Conservation (phyloP, 2,113 vertebrate species). For the Pseudois nayaur region DNA sequence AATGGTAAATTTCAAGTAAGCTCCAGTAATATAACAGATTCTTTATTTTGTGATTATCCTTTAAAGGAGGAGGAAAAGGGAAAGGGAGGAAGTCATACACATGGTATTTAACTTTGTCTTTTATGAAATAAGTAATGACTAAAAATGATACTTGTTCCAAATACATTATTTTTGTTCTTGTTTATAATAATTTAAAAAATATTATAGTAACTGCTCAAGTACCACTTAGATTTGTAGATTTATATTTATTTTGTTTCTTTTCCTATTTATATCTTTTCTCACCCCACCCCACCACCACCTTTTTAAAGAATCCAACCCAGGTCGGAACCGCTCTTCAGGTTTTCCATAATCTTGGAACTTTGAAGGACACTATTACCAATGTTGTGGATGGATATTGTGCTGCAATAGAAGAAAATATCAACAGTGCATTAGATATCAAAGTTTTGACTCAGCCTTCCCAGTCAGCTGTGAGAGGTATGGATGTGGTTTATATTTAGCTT, state of each 20-base stretch:
- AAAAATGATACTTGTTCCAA: background rate
- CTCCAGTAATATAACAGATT: background rate
- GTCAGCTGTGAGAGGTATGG: slow-evolving; percentile 85
- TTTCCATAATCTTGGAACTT: slow-evolving; percentile 94
- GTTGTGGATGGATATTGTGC: slow-evolving; percentile 91
- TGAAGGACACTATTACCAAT: slow-evolving; percentile 88
- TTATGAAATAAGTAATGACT: slow-evolving; percentile 3
- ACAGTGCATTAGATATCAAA: slow-evolving; percentile 92
- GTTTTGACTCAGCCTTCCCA: slow-evolving; percentile 90
- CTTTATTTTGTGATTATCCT: background rate
- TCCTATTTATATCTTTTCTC: slow-evolving; percentile 10
- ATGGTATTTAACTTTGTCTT: slow-evolving; percentile 27
- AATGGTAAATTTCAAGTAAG: slow-evolving; percentile 11
- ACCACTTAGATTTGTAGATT: background rate
- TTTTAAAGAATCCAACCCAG: slow-evolving; percentile 91
- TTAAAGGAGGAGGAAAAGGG: background rate
- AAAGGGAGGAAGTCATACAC: background rate
- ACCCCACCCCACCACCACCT: background rate
- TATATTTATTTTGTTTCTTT: background rate
- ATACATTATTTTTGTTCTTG: background rate
- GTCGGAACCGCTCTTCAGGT: slow-evolving; percentile 97
- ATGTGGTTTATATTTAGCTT: slow-evolving; percentile 43
- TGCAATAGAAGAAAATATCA: slow-evolving; percentile 89
- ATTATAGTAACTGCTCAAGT: background rate
- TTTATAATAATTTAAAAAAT: slow-evolving; percentile 45